Conservation (phyloP, 1,140 invertebrate species). For the Euwallacea fornicatus region DNA sequence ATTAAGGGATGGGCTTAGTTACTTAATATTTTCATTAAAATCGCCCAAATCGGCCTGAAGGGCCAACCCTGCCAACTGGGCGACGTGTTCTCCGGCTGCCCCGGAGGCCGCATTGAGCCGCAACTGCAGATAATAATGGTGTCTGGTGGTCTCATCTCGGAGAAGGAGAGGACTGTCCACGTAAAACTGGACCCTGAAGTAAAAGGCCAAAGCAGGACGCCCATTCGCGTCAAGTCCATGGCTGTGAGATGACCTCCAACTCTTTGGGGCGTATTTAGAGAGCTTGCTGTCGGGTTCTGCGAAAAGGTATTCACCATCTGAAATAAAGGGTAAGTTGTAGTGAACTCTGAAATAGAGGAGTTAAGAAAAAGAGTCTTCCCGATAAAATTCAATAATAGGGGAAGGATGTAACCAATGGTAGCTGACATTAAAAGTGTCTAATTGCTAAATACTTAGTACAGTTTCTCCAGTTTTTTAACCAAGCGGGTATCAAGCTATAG, state of each 20-base stretch:
- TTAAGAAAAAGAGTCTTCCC: too few relatives aligned
- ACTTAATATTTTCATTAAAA: constrained; percentile 40
- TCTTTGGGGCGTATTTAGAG: constrained; percentile 93
- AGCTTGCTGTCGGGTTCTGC: constrained; percentile 91
- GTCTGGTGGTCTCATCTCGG: constrained; percentile 85
- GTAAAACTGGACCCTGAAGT: constrained; percentile 93
- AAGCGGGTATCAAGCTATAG: too few relatives aligned
- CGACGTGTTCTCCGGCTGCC: constrained; percentile 69
- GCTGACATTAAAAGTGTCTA: too few relatives aligned
- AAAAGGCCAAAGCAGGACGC: constrained; percentile 83
- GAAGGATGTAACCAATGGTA: too few relatives aligned
- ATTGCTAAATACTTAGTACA: too few relatives aligned
- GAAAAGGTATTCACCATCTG: constrained; percentile 94
- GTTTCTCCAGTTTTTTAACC: too few relatives aligned
- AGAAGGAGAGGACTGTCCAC: constrained; percentile 84
- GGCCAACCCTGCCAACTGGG: constrained; percentile 68
- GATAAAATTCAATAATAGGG: too few relatives aligned
- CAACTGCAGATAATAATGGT: constrained; percentile 93
- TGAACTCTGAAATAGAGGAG: too few relatives aligned
- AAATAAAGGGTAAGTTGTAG: constrained; percentile 50
- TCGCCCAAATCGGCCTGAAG: constrained; percentile 91
- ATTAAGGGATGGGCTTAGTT: constrained; percentile 46
- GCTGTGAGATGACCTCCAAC: constrained; percentile 89
- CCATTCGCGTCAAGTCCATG: constrained; percentile 89
- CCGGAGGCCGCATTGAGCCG: constrained; percentile 81